phyloP scores from a whole-genome alignment of 2,797 vertebrate genomes.

The Holocentrus rufus region DNA sequence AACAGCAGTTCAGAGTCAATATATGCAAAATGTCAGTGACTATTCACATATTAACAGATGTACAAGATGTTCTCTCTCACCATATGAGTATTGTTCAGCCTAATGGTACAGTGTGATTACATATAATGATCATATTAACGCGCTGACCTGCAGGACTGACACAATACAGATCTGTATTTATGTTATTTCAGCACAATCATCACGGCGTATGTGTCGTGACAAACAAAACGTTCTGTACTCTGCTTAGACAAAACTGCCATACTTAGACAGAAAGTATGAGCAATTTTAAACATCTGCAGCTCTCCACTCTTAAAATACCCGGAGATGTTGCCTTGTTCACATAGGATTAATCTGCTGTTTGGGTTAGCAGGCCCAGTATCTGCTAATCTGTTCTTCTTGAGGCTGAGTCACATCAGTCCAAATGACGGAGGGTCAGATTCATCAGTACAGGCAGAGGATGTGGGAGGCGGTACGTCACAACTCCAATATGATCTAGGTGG shows the following conservation, averaged over 20 bases:
- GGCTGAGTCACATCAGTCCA: conserved; percentile 26
- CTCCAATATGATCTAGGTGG: neutral
- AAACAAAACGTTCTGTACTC: neutral
- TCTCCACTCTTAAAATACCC: conserved; percentile 16
- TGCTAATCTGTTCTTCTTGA: conserved; percentile 5
- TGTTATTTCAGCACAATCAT: neutral
- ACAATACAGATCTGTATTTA: neutral
- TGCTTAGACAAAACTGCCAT: neutral
- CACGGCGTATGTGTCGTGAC: neutral
- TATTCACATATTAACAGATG: too few species aligned
- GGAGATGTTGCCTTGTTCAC: conserved; percentile 12
- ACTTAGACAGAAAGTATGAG: neutral
- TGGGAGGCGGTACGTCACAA: neutral
- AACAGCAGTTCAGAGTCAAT: too few species aligned
- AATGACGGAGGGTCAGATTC: conserved; percentile 13
- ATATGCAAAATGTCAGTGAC: too few species aligned
- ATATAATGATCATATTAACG: too few species aligned
- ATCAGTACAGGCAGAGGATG: conserved; percentile 2
- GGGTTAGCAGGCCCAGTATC: conserved; percentile 13
- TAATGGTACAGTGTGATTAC: too few species aligned
- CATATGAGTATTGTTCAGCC: too few species aligned
- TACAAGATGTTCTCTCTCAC: too few species aligned
- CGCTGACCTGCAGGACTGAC: neutral
- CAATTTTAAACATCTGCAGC: conserved; percentile 12
- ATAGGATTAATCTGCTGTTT: conserved; percentile 37